Conservation (phyloP, 2,888 invertebrate genomes). For the Lysandra coridon region DNA sequence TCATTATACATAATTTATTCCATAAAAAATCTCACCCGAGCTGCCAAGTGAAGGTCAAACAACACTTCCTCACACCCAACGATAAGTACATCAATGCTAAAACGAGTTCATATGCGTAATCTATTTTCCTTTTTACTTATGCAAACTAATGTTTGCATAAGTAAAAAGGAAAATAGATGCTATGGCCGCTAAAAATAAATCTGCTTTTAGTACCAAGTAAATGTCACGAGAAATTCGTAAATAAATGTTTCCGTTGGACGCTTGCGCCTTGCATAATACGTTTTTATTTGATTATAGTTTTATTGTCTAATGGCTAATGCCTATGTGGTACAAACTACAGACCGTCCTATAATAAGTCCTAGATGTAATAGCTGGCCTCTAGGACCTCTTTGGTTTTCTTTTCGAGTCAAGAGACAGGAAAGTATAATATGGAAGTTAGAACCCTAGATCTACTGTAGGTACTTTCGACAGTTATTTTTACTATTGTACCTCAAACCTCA, state of each 20-base stretch:
- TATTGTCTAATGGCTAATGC: too few relatives aligned
- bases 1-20: background rate
- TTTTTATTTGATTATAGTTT: too few relatives aligned
- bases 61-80: background rate
- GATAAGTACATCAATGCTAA: slow-evolving; percentile 6
- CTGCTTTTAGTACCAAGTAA: background rate
- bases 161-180: too few relatives aligned
- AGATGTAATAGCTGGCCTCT: too few relatives aligned
- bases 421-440: too few relatives aligned
- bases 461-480: too few relatives aligned
- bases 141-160: slow-evolving; percentile 19
- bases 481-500: too few relatives aligned
- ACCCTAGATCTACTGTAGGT: too few relatives aligned
- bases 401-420: too few relatives aligned
- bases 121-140: slow-evolving; percentile 23
- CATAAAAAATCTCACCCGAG: background rate
- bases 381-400: too few relatives aligned
- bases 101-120: slow-evolving; percentile 21
- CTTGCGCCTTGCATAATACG: background rate
- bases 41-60: background rate
- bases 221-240: background rate
- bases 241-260: slow-evolving; percentile 14
- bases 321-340: too few relatives aligned
- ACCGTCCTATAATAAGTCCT: too few relatives aligned
- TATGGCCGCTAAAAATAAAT: slow-evolving; percentile 22